Evolutionary conservation across 2,113 vertebrate species (phyloP).

Genomic region (Otolemur garnettii): DNA sequence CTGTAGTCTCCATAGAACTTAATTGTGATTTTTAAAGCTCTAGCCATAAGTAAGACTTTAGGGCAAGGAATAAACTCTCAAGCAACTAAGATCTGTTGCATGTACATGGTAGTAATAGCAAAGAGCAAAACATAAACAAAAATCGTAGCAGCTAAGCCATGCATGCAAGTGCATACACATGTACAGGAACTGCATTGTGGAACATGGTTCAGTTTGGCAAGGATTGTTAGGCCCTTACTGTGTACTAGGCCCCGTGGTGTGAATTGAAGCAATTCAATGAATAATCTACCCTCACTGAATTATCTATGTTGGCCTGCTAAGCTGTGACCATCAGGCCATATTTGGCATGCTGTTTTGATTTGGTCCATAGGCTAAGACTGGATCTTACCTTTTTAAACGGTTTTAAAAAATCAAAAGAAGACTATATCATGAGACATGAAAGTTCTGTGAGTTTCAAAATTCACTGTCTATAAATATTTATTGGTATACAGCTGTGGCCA

Average conservation of each 20-base stretch:
- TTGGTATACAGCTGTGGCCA: neutral
- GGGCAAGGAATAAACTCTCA: conserved; percentile 45
- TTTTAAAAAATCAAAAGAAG: conserved; percentile 18
- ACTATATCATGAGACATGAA: neutral
- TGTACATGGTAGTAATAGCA: conserved; percentile 45
- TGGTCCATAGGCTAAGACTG: neutral
- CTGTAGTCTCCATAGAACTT: conserved; percentile 53
- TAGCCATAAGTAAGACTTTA: conserved; percentile 44
- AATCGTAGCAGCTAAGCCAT: neutral
- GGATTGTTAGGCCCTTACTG: neutral
- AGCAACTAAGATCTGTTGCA: conserved; percentile 38
- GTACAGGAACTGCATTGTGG: neutral
- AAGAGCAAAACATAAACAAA: conserved; percentile 51
- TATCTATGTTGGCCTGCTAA: neutral
- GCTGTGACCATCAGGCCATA: neutral
- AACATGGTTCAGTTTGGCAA: neutral
- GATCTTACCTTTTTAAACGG: conserved; percentile 55
- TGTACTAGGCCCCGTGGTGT: neutral
- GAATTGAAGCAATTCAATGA: neutral
- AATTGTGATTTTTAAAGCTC: conserved; percentile 49
- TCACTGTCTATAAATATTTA: conserved; percentile 21
- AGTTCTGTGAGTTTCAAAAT: neutral
- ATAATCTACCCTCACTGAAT: neutral
- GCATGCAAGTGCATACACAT: accelerated
- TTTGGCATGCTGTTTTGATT: neutral